A percentile compares a stretch with the other conserved stretches of the same genome.
These are phyloP conservation scores for Petrocephalus schoutedeni DNA, from an alignment of 2,797 vertebrate species.

Conservation along the genomic window DNA sequence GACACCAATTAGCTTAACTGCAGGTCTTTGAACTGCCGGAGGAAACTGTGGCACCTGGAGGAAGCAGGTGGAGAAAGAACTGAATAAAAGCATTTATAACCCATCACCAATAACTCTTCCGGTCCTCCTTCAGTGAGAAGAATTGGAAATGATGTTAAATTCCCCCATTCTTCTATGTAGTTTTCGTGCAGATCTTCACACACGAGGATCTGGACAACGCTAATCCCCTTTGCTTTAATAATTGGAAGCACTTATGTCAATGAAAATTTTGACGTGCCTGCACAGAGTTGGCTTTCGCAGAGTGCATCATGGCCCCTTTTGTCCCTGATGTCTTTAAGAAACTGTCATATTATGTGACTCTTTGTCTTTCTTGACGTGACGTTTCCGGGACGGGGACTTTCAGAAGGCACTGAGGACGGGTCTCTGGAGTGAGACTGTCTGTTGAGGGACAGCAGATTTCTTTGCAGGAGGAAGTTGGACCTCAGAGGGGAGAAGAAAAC, in stretches of 20 bases:
- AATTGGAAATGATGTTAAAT: slow-evolving; percentile 1
- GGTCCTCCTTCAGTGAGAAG: background rate
- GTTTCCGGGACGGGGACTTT: background rate
- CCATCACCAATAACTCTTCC: background rate
- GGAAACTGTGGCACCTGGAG: background rate
- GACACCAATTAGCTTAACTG: background rate
- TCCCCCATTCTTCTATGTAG: background rate
- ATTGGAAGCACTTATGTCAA: background rate
- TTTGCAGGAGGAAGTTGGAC: background rate
- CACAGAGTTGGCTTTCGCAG: background rate
- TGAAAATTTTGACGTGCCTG: background rate
- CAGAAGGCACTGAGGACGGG: background rate
- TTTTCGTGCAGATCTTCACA: background rate
- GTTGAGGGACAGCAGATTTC: background rate
- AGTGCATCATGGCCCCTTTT: background rate
- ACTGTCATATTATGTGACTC: background rate
- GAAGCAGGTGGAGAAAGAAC: background rate
- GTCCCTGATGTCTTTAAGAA: background rate
- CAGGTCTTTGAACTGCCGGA: background rate
- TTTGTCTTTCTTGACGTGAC: background rate
- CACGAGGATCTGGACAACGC: background rate
- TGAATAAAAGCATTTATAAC: background rate
- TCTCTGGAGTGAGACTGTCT: background rate
- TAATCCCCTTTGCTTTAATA: background rate
- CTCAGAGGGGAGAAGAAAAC: background rate